Percentiles rank a stretch among this genome's conserved stretches.
phyloP scores from a whole-genome alignment of 2,888 invertebrate species.

The Mimumesa dahlbomi region DNA sequence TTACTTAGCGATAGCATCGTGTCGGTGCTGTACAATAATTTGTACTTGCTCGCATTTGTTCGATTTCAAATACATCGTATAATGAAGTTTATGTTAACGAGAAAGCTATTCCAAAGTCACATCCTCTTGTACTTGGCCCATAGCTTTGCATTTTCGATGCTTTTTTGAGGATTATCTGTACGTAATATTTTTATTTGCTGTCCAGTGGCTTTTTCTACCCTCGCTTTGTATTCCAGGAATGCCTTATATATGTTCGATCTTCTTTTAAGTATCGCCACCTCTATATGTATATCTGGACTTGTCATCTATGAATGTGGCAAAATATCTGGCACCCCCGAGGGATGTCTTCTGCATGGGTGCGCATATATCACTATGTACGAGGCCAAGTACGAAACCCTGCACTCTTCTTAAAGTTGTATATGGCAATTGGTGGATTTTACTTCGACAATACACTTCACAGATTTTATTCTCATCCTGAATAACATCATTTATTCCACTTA shows the following conservation, averaged over 20 bases:
- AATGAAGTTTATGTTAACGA: too few species aligned
- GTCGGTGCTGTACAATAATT: too few species aligned
- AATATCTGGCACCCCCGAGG: constrained; percentile 18
- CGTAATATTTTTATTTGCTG: too few species aligned
- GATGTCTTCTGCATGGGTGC: constrained; percentile 1
- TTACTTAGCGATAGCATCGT: too few species aligned
- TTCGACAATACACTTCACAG: constrained; percentile 11
- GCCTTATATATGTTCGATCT: neutral
- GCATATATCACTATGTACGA: constrained; percentile 1
- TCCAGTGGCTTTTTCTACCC: neutral
- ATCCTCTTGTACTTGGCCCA: too few species aligned
- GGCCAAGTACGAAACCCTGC: neutral
- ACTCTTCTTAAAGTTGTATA: neutral
- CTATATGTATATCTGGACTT: constrained; percentile 1
- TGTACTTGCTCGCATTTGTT: too few species aligned
- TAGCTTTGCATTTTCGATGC: too few species aligned
- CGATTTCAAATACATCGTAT: too few species aligned
- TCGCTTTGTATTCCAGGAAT: constrained; percentile 12
- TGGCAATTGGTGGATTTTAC: constrained; percentile 14
- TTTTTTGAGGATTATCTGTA: too few species aligned
- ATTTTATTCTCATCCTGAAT: neutral
- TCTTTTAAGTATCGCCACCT: neutral
- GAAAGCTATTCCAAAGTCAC: too few species aligned
- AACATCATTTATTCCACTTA: constrained; percentile 1
- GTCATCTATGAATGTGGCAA: constrained; percentile 7